phyloP scores from a whole-genome alignment of 2,797 vertebrate genomes.

The Philypnodon macrostomus region DNA sequence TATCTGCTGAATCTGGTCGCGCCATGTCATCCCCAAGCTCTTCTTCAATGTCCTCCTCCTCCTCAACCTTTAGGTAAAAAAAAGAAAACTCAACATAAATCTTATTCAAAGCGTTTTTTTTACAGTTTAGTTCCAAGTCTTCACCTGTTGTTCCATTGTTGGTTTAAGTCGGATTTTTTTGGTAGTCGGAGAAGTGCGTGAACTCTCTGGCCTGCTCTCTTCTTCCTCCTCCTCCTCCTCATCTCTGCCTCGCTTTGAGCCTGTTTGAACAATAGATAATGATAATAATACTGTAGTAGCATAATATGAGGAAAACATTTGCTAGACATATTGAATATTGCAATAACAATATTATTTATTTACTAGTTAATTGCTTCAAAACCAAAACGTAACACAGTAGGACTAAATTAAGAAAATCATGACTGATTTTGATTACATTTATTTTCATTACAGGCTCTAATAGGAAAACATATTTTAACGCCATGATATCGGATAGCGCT shows the following conservation, averaged over 20 bases:
- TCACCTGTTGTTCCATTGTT: conserved; percentile 65
- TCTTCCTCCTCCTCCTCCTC: conserved; percentile 91
- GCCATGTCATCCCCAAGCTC: conserved; percentile 82
- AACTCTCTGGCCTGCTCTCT: conserved; percentile 78
- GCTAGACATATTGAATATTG: neutral
- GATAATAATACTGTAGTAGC: too few species aligned
- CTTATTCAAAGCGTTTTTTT: neutral
- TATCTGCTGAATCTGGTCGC: conserved; percentile 83
- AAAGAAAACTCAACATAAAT: neutral
- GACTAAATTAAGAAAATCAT: too few species aligned
- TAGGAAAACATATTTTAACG: too few species aligned
- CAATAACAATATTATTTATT: neutral
- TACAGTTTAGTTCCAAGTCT: neutral
- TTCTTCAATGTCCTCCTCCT: conserved; percentile 85
- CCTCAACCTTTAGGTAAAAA: conserved; percentile 80
- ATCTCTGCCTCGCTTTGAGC: conserved; percentile 84
- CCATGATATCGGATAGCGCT: too few species aligned
- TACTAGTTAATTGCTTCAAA: too few species aligned
- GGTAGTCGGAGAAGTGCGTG: conserved; percentile 75
- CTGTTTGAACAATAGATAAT: conserved; percentile 11
- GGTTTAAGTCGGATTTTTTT: conserved; percentile 87
- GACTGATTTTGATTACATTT: too few species aligned
- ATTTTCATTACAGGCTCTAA: too few species aligned
- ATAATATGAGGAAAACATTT: too few species aligned
- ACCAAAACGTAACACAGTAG: too few species aligned